Base-by-base conservation (phyloP, 2,888 invertebrate species). In the Meteorus cinctellus region DNA sequence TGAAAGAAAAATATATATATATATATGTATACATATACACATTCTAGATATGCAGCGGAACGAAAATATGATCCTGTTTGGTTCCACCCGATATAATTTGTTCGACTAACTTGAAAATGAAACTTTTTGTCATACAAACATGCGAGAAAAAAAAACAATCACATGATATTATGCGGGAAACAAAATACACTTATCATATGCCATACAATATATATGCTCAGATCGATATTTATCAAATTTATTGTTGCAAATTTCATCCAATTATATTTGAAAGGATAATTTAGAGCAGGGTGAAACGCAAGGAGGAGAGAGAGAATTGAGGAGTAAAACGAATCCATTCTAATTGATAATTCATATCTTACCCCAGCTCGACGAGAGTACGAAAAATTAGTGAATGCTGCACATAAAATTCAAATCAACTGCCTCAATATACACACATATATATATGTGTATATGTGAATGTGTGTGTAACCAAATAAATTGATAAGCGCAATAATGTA, bases 401-500 rank as follows among this genome's bases (percentile, higher is more conserved):
- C 51, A 55, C 55, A 16, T 45, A 14, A 68, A 62, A 19, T 4
- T 10, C 19, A 19, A 19, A 55, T 55, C 8, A 8, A 55, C 5
- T 55, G 8, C 19, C n/a, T n/a, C 4, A 55, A 62, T 74, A 65
- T 19, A 67, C 51, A 55, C 24, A 36, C 36, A 34, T 55, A 14
- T 41, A 55, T 24, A 41, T n/a, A 62, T 51, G 51, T 45, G 36
- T 12, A 51, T 51, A 60, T 65, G 65, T 41, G n/a, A n/a, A n/a
- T n/a, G 36, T 41, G 27, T 67, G 41, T 34, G 45, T 24, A 24
- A 34, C 34, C 62, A 75, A 24, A 71, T 66, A 41, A 67, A 72
- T 31, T n/a, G 24, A 48, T 66, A 55, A 81, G 78, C 82, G 80
- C 81, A 82, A 83, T 79, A 81, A 80, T 73, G 74, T 81, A 84